Evolutionary conservation across 2,113 vertebrate species (phyloP).

Genomic region (Peromyscus leucopus): DNA sequence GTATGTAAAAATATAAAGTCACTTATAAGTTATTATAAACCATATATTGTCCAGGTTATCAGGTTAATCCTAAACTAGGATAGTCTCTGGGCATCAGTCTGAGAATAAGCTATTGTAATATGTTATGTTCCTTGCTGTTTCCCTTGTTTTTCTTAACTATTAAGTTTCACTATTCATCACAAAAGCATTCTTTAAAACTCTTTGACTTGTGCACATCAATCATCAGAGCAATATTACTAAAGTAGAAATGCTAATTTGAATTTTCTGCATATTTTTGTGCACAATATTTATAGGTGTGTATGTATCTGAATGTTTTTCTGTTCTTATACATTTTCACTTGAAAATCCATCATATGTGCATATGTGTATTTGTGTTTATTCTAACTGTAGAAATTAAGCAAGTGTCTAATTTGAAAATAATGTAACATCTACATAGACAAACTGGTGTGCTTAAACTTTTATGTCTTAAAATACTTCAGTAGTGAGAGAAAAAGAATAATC

Average conservation of each 20-base stretch:
- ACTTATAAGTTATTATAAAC: not conserved
- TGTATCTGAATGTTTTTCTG: not conserved
- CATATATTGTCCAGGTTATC: not conserved
- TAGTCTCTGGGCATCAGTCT: not conserved
- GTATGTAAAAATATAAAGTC: not conserved
- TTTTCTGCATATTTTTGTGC: not conserved
- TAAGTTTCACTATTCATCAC: not conserved
- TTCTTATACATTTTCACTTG: not conserved
- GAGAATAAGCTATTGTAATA: not conserved
- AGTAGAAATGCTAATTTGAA: not conserved
- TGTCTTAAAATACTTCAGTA: not conserved
- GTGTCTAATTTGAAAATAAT: not conserved
- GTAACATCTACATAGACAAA: no score
- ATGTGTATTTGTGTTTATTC: not conserved
- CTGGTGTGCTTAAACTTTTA: not conserved
- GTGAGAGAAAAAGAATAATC: not conserved
- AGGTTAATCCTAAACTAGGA: not conserved
- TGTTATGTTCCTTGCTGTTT: not conserved
- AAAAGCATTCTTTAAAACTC: not conserved
- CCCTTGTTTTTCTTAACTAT: not conserved
- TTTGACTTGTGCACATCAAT: not conserved
- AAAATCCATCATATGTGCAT: not conserved
- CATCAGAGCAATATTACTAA: not conserved
- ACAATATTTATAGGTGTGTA: no score
- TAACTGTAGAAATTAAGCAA: not conserved